These are phyloP conservation scores for Oscheius sp. DNA, from an alignment of 2,888 invertebrate genomes.

Conservation along the genomic window DNA sequence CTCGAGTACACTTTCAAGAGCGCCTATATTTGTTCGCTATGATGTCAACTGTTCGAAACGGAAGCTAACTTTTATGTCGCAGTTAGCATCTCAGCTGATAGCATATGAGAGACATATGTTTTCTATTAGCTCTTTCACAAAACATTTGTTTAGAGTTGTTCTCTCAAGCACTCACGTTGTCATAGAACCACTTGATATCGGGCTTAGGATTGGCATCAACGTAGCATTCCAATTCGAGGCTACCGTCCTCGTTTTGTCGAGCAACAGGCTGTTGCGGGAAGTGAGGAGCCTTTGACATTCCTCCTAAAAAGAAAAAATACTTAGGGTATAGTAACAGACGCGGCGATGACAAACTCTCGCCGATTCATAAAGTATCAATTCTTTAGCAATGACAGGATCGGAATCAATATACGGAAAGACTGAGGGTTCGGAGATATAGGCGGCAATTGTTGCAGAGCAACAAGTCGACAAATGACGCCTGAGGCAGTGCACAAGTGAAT, in stretches of 20 bases:
- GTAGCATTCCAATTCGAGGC: conserved; percentile 70
- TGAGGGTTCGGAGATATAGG: neutral
- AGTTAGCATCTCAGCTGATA: neutral
- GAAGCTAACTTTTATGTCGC: neutral
- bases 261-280: conserved; percentile 71
- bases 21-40: conserved; percentile 17
- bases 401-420: conserved; percentile 7
- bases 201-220: conserved; percentile 69
- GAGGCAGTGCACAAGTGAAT: conserved; percentile 6
- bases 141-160: conserved; percentile 4
- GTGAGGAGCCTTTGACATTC: conserved; percentile 69
- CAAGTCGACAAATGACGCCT: conserved; percentile 18
- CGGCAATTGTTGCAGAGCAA: conserved; percentile 8
- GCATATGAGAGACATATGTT: neutral
- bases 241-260: conserved; percentile 70
- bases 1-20: conserved; percentile 10
- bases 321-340: neutral
- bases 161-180: conserved; percentile 55
- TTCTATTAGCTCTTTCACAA: conserved; percentile 9
- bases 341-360: neutral
- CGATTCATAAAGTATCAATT: neutral
- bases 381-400: conserved; percentile 8
- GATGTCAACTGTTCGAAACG: conserved; percentile 23
- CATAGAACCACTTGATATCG: conserved; percentile 71
- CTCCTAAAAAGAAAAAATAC: neutral